Base-by-base conservation (phyloP, 1,140 invertebrate genomes). In the Pogonognathellus flavescens region DNA sequence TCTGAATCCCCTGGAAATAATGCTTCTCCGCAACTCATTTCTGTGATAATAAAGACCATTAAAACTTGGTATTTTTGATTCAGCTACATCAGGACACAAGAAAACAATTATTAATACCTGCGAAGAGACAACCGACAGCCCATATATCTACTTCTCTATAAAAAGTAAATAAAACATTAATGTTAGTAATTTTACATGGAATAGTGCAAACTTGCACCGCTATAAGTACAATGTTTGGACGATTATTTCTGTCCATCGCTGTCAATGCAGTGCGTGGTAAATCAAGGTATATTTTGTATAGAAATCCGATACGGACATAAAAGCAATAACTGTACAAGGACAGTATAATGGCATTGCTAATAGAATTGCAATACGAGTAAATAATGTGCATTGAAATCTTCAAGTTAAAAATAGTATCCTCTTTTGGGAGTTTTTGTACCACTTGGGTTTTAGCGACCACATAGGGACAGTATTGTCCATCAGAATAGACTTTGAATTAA, bases 1-100 rank as follows among this genome's bases (percentile, higher is more conserved):
- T 98, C 97, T 16, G 96, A 97, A 88, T 97, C 94, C 0, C 96
- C 96, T 0, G 96, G 95, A 92, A 97, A 97, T 11, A 97, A 90
- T 0, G 95, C 95, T 88, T 96, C 94, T 0, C 95, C 95, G 3
- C 94, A 95, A 88, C 96, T 91, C 93, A 97, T 95, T 92, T 98
- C 97, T 76, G 80, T 53, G 25, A 72, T 22, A 84, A 80, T 59
- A 76, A 49, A 13, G 25, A 49, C 7, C 7, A n/a, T 49, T 72
- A 9, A 50, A 18, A 49, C n/a, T n/a, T 76, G 1, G 16, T 49
- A 52, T 31, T 70, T 76, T 83, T 14, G n/a, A 60, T 60, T 20
- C 9, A 20, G n/a, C 9, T 9, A 60, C 59, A 18, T 18, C 20
- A 41, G 6, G 59, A 60, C 59, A 60, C 20, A 20, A 18, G 59